phyloP scores from a whole-genome alignment of 2,113 vertebrate genomes.

The Misgurnus mizolepis region DNA sequence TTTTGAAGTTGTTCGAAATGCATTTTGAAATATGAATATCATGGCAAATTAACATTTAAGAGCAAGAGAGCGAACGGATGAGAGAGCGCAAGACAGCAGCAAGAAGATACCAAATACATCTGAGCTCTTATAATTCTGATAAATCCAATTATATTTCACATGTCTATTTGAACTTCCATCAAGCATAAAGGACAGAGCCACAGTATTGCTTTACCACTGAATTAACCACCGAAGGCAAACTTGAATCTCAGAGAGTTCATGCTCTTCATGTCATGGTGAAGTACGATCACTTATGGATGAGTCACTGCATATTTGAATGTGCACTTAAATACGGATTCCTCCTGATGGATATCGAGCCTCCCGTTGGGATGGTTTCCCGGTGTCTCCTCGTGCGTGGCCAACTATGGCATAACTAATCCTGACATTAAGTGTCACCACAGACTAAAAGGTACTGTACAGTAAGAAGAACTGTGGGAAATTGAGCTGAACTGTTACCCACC shows the following conservation, averaged over 20 bases:
- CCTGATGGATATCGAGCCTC: background rate
- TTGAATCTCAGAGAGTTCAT: background rate
- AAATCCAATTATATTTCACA: background rate
- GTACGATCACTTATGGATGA: background rate
- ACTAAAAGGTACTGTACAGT: background rate
- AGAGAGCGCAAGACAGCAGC: background rate
- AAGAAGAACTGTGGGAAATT: constrained; percentile 24
- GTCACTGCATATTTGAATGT: constrained; percentile 21
- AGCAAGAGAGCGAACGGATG: background rate
- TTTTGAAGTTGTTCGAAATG: background rate
- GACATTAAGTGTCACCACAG: background rate
- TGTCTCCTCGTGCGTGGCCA: background rate
- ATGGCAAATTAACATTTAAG: constrained; percentile 1
- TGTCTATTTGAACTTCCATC: constrained; percentile 4
- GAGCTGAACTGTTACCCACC: background rate
- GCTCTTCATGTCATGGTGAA: constrained; percentile 8
- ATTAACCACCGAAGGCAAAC: constrained; percentile 1
- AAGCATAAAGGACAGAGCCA: background rate
- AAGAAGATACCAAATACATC: background rate
- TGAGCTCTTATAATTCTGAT: background rate
- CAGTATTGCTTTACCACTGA: background rate
- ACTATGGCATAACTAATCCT: background rate
- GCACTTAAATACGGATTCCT: constrained; percentile 21
- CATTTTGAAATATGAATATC: background rate
- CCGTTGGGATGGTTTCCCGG: background rate